Conservation (phyloP, 2,113 vertebrate genomes). For the Excalfactoria chinensis region DNA sequence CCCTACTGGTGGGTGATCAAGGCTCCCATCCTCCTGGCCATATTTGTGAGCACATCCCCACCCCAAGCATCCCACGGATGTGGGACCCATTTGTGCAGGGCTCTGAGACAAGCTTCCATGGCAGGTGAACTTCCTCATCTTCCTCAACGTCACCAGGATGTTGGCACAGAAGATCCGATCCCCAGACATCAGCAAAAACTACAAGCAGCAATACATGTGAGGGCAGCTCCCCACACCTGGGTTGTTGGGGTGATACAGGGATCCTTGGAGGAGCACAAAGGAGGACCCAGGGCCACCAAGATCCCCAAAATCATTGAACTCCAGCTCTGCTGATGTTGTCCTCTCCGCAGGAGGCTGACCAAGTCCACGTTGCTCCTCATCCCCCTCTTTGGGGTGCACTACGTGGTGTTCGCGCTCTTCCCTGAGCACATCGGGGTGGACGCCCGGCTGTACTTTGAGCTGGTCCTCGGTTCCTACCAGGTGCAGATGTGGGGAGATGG, state of each 20-base stretch:
- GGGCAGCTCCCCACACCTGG: not conserved
- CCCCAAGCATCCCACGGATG: rapidly evolving
- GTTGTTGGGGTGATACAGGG: not conserved
- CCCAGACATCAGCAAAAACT: constrained; percentile 59
- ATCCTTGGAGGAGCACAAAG: not conserved
- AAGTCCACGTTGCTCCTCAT: constrained; percentile 76
- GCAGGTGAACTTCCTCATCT: constrained; percentile 77
- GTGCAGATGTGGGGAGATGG: not conserved
- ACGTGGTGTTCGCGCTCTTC: constrained; percentile 62
- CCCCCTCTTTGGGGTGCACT: constrained; percentile 73
- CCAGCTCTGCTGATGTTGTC: not conserved
- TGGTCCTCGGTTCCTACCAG: constrained; percentile 74
- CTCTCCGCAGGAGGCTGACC: constrained; percentile 59
- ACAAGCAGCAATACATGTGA: constrained; percentile 74
- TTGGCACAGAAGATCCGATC: constrained; percentile 75
- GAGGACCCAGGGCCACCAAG: not conserved
- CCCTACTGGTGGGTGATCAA: constrained; percentile 81
- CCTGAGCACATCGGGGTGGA: constrained; percentile 36
- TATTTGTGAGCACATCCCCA: constrained; percentile 72
- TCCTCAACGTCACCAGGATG: constrained; percentile 79
- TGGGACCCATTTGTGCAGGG: not conserved
- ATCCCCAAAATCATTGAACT: rapidly evolving
- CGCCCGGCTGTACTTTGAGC: constrained; percentile 61
- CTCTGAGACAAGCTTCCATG: rapidly evolving
- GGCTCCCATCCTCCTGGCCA: constrained; percentile 76